These are phyloP conservation scores for Colistium nudipinnis DNA, from an alignment of 2,113 vertebrate species.

Conservation along the genomic window DNA sequence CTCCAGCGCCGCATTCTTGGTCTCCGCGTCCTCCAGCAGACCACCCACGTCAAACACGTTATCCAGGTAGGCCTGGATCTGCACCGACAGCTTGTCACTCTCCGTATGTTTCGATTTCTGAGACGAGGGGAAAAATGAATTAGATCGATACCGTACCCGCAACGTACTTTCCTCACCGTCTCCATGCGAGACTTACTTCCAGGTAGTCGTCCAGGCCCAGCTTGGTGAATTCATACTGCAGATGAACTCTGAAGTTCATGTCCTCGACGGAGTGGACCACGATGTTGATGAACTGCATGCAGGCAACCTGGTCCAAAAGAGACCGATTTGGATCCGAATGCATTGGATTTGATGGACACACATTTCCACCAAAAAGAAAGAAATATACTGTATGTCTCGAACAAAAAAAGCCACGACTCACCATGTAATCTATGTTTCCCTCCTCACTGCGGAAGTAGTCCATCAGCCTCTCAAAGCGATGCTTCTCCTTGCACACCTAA, in stretches of 20 bases:
- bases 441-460: conserved; percentile 96
- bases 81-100: conserved; percentile 96
- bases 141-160: neutral
- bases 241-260: conserved; percentile 98
- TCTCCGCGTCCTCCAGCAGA: conserved; percentile 94
- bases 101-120: conserved; percentile 97
- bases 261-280: conserved; percentile 98
- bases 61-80: conserved; percentile 98
- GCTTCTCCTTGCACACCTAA: conserved; percentile 95
- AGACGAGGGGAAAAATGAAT: conserved; percentile 1
- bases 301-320: conserved; percentile 86
- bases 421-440: conserved; percentile 98
- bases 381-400: neutral
- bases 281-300: conserved; percentile 99
- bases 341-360: neutral
- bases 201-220: conserved; percentile 94
- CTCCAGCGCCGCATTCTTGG: conserved; percentile 97
- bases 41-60: conserved; percentile 98
- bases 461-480: conserved; percentile 97
- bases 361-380: neutral
- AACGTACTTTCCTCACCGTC: neutral
- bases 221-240: conserved; percentile 97
- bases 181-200: conserved; percentile 80
- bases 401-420: conserved; percentile 55
- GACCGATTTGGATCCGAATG: neutral